A percentile compares a stretch with the other conserved stretches of the same genome.
phyloP scores from a whole-genome alignment of 2,797 vertebrate genomes.

The Pseudochirops corinnae region DNA sequence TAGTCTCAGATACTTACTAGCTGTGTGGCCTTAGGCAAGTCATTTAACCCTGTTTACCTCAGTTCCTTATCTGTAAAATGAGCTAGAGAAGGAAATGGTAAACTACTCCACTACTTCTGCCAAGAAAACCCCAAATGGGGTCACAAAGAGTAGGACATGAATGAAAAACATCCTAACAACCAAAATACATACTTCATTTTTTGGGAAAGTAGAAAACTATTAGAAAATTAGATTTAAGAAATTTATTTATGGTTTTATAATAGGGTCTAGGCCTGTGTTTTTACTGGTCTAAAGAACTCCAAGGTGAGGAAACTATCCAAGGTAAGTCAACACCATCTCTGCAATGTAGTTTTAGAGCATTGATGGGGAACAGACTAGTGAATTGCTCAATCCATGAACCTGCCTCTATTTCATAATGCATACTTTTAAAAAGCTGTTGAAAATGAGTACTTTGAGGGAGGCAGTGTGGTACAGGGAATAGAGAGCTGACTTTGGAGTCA shows the following conservation, averaged over 20 bases:
- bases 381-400: background rate
- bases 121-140: background rate
- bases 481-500: background rate
- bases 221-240: slow-evolving; percentile 35
- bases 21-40: background rate
- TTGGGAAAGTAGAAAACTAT: background rate
- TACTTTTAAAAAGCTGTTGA: slow-evolving; percentile 66
- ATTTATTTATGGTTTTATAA: slow-evolving; percentile 51
- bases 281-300: background rate
- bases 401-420: background rate
- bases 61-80: background rate
- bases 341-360: background rate
- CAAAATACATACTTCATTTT: background rate
- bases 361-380: background rate
- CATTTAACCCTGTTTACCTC: background rate
- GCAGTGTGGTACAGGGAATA: background rate
- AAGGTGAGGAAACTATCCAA: background rate
- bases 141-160: background rate
- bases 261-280: background rate
- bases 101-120: background rate
- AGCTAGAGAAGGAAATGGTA: background rate
- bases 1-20: background rate
- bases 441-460: slow-evolving; percentile 53
- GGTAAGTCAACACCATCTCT: background rate
- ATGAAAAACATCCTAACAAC: background rate